Conservation (phyloP, 2,888 invertebrate species). For the Cantharis rufa region DNA sequence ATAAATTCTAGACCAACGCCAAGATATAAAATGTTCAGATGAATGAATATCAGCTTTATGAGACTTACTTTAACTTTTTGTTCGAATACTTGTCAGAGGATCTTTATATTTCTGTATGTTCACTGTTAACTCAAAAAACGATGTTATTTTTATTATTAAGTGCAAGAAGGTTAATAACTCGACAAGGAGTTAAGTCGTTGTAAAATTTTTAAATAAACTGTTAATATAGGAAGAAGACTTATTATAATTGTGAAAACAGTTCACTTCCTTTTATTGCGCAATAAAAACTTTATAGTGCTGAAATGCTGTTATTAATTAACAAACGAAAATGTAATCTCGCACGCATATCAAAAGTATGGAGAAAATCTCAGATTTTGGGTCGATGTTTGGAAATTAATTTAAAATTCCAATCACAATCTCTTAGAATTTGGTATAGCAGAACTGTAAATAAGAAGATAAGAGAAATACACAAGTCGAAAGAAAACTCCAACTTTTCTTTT, state of each 20-base stretch:
- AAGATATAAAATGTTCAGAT: background rate
- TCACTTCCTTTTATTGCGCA: background rate
- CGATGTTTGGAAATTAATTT: background rate
- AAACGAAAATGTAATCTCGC: background rate
- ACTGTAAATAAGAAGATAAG: background rate
- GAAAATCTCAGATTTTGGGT: background rate
- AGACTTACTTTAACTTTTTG: conserved; percentile 3
- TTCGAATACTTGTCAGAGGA: background rate
- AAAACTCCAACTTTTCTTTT: background rate
- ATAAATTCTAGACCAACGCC: conserved; percentile 1
- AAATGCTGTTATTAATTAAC: background rate
- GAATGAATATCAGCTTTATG: background rate
- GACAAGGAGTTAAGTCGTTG: background rate
- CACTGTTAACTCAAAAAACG: background rate
- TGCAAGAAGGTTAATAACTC: background rate
- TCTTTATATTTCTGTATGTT: background rate
- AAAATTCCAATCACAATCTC: background rate
- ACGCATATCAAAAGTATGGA: background rate
- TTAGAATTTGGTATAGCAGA: background rate
- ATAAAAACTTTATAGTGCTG: background rate
- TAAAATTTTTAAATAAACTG: background rate
- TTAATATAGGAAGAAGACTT: background rate
- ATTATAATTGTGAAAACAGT: background rate
- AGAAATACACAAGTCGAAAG: background rate
- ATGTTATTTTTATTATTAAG: background rate